Evolutionary conservation across 2,113 vertebrate genomes (phyloP).

Genomic region (Petrocephalus zakoni): DNA sequence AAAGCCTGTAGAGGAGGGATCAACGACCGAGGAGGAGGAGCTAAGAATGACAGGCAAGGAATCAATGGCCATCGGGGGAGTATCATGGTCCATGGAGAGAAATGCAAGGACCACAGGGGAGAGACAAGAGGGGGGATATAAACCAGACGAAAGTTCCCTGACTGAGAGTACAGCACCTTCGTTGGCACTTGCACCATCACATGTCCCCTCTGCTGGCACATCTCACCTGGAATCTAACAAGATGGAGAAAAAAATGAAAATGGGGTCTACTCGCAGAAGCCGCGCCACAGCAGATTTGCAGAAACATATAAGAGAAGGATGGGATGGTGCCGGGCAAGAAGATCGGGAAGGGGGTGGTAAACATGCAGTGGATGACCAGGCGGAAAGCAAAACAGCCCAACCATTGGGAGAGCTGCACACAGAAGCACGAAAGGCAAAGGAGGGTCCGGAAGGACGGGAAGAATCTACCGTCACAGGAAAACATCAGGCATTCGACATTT

Average conservation of each 20-base stretch:
- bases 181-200: background rate
- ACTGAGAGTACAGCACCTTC: background rate
- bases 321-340: background rate
- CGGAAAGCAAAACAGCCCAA: background rate
- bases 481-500: background rate
- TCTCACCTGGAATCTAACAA: conserved; percentile 19
- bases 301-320: background rate
- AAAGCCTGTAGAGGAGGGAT: background rate
- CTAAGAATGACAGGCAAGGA: background rate
- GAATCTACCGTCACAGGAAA: background rate
- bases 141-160: background rate
- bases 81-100: background rate
- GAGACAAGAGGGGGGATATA: background rate
- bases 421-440: background rate
- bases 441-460: background rate
- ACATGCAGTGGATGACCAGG: background rate
- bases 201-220: background rate
- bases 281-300: background rate
- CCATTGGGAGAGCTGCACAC: background rate
- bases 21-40: too few relatives aligned
- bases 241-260: conserved; percentile 36
- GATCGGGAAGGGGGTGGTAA: background rate
- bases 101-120: background rate
- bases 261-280: conserved; percentile 48
- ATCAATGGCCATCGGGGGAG: background rate